A percentile compares a stretch with the other conserved stretches of the same genome.
Evolutionary conservation across 92 coral and sea anemone species (phyloP).

Genomic region (Parazoanthus darwini): DNA sequence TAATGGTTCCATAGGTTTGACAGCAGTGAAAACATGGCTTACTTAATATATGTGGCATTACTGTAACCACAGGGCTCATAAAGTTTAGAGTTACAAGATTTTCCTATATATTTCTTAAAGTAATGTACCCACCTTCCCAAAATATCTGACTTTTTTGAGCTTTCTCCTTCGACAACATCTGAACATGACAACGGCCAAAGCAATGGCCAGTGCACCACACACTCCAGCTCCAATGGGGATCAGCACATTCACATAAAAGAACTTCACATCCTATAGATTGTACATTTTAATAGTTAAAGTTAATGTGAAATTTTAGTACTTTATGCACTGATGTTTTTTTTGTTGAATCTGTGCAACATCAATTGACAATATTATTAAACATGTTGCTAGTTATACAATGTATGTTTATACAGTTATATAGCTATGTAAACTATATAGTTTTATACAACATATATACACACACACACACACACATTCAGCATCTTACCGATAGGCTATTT

Average conservation of each 20-base stretch:
- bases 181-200: conserved; percentile 83
- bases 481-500: too few species aligned
- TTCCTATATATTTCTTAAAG: not conserved
- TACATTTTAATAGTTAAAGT: too few species aligned
- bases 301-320: too few species aligned
- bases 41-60: not conserved
- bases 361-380: too few species aligned
- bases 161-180: conserved; percentile 81
- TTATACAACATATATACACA: too few species aligned
- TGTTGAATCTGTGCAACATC: too few species aligned
- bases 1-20: not conserved
- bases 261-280: conserved; percentile 61
- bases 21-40: not conserved
- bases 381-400: too few species aligned
- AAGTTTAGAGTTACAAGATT: not conserved
- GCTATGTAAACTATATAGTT: too few species aligned
- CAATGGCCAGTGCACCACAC: conserved; percentile 81
- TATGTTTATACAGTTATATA: too few species aligned
- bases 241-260: conserved; percentile 81
- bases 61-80: too few species aligned
- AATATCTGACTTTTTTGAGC: conserved; percentile 93
- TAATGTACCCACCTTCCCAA: conserved; percentile 82
- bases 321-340: too few species aligned
- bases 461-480: too few species aligned
- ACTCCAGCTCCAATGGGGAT: conserved; percentile 92